Conservation (phyloP, 2,888 invertebrate genomes). For the Hofmannophila pseudospretella region DNA sequence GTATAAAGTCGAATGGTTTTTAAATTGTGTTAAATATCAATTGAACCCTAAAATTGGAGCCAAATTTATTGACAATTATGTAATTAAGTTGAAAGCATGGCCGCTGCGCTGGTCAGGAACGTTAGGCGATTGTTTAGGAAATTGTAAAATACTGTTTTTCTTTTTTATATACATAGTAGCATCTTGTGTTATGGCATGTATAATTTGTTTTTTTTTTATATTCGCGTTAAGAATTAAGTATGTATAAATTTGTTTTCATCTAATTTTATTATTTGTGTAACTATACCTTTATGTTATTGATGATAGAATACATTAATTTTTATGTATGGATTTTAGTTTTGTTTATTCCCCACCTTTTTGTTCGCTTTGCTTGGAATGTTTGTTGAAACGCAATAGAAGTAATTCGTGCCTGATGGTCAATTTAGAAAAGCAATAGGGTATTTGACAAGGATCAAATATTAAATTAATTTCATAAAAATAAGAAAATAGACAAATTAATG, state of each 20-base stretch:
- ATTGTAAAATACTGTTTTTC: slow-evolving; percentile 72
- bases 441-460: too few species aligned
- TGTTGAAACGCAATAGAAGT: too few species aligned
- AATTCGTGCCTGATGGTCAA: too few species aligned
- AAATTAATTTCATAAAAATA: too few species aligned
- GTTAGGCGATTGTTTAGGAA: slow-evolving; percentile 58
- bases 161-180: slow-evolving; percentile 40
- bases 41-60: slow-evolving; percentile 61
- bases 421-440: too few species aligned
- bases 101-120: slow-evolving; percentile 40
- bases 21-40: slow-evolving; percentile 18
- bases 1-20: too few species aligned
- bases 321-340: slow-evolving; percentile 70
- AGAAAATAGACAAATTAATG: too few species aligned
- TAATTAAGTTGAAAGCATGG: slow-evolving; percentile 39
- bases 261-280: slow-evolving; percentile 77
- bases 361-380: slow-evolving; percentile 11
- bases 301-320: slow-evolving; percentile 77
- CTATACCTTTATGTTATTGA: slow-evolving; percentile 75
- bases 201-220: slow-evolving; percentile 71
- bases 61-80: slow-evolving; percentile 57
- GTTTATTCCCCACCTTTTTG: slow-evolving; percentile 50
- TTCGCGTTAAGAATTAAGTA: slow-evolving; percentile 75
- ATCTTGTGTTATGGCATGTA: slow-evolving; percentile 73
- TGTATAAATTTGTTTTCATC: slow-evolving; percentile 76